Conservation (phyloP, 2,797 vertebrate species). For the Lateolabrax maculatus region DNA sequence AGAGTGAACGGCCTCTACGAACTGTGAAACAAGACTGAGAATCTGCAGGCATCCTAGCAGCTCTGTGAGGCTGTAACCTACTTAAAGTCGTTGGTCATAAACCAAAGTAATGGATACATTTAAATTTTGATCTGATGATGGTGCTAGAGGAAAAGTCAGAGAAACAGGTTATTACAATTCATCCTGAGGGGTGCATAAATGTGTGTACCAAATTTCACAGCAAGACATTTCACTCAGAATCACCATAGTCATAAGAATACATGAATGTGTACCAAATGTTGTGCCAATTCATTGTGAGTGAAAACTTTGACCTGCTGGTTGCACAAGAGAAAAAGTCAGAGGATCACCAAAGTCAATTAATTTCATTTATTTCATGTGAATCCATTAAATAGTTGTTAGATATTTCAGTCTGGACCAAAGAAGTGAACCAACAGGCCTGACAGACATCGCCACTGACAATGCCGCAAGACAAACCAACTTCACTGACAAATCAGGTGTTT, state of each 20-base stretch:
- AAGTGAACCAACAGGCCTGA: neutral
- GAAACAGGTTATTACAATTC: neutral
- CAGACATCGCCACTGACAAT: neutral
- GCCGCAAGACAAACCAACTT: neutral
- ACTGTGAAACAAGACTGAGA: neutral
- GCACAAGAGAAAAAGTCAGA: too few relatives aligned
- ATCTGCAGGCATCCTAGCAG: neutral
- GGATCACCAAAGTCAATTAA: neutral
- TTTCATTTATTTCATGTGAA: neutral
- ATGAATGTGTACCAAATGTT: too few relatives aligned
- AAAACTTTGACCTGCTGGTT: too few relatives aligned
- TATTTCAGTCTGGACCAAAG: neutral
- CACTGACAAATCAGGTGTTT: neutral
- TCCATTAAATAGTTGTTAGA: neutral
- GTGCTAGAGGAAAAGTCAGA: neutral
- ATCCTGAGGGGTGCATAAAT: too few relatives aligned
- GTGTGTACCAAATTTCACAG: too few relatives aligned
- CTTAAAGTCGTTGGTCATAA: too few relatives aligned
- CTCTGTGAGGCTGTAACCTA: neutral
- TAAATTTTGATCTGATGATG: neutral
- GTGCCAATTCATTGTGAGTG: too few relatives aligned
- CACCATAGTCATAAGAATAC: too few relatives aligned
- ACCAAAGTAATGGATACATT: too few relatives aligned
- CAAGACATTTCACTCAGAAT: too few relatives aligned
- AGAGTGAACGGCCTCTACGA: neutral